A percentile compares a stretch with the other conserved stretches of the same genome.
Conservation (phyloP, 2,113 vertebrate genomes). For the Phaethon lepturus region DNA sequence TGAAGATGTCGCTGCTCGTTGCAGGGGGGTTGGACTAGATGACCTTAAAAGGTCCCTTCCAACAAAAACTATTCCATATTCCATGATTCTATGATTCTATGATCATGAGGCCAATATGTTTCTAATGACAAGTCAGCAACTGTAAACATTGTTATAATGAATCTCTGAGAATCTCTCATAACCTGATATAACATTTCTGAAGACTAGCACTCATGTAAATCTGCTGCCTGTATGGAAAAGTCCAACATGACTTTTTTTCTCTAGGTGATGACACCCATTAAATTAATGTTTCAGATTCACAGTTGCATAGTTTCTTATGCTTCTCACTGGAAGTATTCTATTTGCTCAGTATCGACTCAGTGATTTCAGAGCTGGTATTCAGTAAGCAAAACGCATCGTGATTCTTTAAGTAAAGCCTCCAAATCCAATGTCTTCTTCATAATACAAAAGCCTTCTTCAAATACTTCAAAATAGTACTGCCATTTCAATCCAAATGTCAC, state of each 20-base stretch:
- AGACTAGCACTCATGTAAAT: neutral
- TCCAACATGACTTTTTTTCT: neutral
- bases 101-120: neutral
- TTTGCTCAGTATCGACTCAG: neutral
- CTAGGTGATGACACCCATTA: neutral
- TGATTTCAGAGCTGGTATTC: neutral
- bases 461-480: neutral
- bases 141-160: neutral
- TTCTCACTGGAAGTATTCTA: neutral
- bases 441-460: neutral
- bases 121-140: neutral
- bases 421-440: neutral
- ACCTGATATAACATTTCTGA: neutral
- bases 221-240: neutral
- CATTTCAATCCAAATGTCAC: neutral
- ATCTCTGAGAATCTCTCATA: neutral
- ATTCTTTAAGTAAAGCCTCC: neutral
- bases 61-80: too few relatives aligned
- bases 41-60: too few relatives aligned
- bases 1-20: too few relatives aligned
- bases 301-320: neutral
- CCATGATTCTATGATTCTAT: too few relatives aligned
- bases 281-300: neutral
- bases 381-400: neutral
- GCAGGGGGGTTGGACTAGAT: too few relatives aligned